Conservation (phyloP, 2,888 invertebrate genomes). For the Steinernema hermaphroditum region DNA sequence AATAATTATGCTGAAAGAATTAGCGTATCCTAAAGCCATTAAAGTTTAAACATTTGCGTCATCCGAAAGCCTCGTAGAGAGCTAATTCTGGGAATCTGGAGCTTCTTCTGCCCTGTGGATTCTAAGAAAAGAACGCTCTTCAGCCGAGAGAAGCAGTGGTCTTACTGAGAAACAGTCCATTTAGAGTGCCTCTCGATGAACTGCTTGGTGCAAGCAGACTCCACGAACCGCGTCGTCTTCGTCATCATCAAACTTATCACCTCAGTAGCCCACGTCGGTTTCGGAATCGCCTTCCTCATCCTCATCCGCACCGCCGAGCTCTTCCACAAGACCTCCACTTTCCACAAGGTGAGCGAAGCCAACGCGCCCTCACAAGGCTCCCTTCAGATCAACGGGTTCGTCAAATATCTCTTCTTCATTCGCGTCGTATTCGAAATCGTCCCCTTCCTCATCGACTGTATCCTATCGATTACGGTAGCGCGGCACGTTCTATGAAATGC, state of each 20-base stretch:
- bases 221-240: not conserved
- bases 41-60: not conserved
- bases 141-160: too few relatives aligned
- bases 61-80: not conserved
- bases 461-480: conserved; percentile 9
- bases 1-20: too few relatives aligned
- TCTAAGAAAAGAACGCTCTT: not conserved
- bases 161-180: conserved; percentile 12
- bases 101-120: too few relatives aligned
- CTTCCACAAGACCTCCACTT: conserved; percentile 18
- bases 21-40: not conserved
- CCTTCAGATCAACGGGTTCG: conserved; percentile 12
- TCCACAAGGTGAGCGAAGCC: not conserved
- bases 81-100: too few relatives aligned
- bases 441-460: conserved; percentile 15
- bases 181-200: conserved; percentile 18
- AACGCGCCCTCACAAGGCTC: not conserved
- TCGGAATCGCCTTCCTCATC: not conserved
- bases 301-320: not conserved
- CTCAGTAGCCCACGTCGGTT: not conserved
- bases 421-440: conserved; percentile 15
- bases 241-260: conserved; percentile 14
- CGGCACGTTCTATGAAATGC: not conserved
- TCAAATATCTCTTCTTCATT: conserved; percentile 15
- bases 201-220: conserved; percentile 2